These are phyloP conservation scores for Plectrocnemia conspersa DNA, from an alignment of 1,140 invertebrate species.

Conservation along the genomic window DNA sequence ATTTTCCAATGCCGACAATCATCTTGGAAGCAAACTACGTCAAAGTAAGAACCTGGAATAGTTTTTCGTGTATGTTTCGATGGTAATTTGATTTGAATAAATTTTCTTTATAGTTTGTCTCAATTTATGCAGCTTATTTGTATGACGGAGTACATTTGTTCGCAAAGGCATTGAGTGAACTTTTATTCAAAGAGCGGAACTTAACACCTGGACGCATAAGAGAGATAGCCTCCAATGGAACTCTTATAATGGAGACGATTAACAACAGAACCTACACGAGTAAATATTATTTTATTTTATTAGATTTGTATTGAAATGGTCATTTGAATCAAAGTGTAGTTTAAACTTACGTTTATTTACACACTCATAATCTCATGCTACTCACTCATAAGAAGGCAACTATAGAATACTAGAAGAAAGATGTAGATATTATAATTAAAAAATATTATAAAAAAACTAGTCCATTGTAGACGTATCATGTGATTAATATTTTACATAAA, in stretches of 20 bases:
- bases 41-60: conserved; percentile 49
- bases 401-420: no score
- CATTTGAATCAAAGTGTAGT: no score
- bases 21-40: conserved; percentile 52
- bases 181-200: conserved; percentile 60
- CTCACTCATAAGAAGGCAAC: no score
- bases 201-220: conserved; percentile 60
- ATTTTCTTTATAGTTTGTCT: conserved; percentile 66
- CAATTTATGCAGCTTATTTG: conserved; percentile 91
- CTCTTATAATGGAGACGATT: conserved; percentile 72
- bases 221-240: conserved; percentile 71
- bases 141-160: conserved; percentile 95
- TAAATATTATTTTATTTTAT: conserved; percentile 55
- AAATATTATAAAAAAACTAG: no score
- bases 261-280: conserved; percentile 72
- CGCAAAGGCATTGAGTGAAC: conserved; percentile 73
- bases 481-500: no score
- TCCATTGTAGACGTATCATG: no score
- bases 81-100: no score
- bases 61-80: no score
- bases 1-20: conserved; percentile 60
- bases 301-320: no score
- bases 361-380: no score
- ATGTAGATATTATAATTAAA: no score
- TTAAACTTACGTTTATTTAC: no score